Base-by-base conservation (phyloP, 2,797 vertebrate species). In the Ataeniobius toweri region DNA sequence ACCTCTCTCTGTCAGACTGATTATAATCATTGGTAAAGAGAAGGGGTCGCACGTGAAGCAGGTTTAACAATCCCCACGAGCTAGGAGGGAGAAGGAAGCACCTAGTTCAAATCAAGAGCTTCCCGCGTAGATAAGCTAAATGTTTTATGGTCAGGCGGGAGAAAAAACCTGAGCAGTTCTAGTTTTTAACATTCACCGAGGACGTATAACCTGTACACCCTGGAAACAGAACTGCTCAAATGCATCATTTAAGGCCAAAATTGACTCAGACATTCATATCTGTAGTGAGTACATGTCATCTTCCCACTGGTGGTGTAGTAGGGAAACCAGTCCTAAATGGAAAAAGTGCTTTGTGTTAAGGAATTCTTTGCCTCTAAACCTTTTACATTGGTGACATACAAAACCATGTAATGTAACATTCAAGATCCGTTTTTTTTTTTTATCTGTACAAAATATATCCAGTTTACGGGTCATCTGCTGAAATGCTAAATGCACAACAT, bases 401-500 rank as follows among this genome's bases (percentile, higher is more conserved):
- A 70, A 58, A 70, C n/a, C 41, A 46, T 14, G 12, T 58, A 46
- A 31, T 28, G 16, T 46, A 70, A 56, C 39, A 69, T 70, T 76
- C 75, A 44, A 41, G 16, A 31, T 76, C 74, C 16, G 12, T 67
- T 67, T 31, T 67, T 24, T 24, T 74, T n/a, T 74, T n/a, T 61
- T 2, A 58, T 18, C 51, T 41, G 71, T 41, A 16, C 12, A 55
- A 69, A 69, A 48, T 69, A 46, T 69, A 6, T 24, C n/a, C 13
- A 0, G 22, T 44, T 68, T n/a, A 71, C 69, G 2, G 20, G 31
- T 56, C 41, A 41, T n/a, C 22, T 68, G 75, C 69, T 81, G 59
- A 82, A 59, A 76, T 8, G 3, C 61, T 77, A 84, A 75, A 73
- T 48, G 58, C 50, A 13, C 67, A 48, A 26, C 10, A 22, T 50